A percentile compares a stretch with the other conserved stretches of the same genome.
These are phyloP conservation scores for Lepus europaeus DNA, from an alignment of 2,113 vertebrate genomes.

Conservation along the genomic window DNA sequence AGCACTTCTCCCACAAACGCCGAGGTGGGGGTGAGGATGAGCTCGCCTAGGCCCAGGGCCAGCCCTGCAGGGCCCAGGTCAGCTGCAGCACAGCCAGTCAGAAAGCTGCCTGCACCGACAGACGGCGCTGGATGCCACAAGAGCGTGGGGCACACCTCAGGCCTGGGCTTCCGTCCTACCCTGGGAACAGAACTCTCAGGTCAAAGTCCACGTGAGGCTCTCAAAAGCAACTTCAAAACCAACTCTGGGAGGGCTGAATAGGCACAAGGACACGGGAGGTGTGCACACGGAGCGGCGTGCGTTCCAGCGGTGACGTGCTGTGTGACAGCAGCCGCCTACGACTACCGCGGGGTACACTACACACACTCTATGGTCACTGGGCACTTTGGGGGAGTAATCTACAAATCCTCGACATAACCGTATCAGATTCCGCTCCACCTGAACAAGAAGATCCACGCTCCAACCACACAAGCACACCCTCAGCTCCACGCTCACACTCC, in stretches of 20 bases:
- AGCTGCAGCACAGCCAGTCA: no score
- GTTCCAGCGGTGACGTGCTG: no score
- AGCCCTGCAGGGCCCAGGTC: no score
- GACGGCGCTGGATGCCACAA: rapidly evolving
- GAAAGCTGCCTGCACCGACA: background rate
- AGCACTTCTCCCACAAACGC: no score
- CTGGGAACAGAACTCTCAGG: rapidly evolving
- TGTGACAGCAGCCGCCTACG: no score
- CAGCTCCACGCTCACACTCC: no score
- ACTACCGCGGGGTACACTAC: no score
- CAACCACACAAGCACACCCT: rapidly evolving
- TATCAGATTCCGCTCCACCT: no score
- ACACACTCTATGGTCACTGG: background rate
- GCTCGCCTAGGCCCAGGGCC: no score
- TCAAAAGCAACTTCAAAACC: no score
- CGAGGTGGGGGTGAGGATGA: no score
- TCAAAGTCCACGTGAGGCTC: background rate
- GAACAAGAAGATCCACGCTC: rapidly evolving
- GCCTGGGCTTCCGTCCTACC: background rate
- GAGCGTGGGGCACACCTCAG: background rate
- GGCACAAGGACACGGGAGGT: background rate
- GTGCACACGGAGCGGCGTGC: no score
- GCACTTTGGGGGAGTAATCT: background rate
- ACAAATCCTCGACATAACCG: rapidly evolving
- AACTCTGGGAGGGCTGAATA: background rate